These are phyloP conservation scores for Strix aluco DNA, from an alignment of 2,113 vertebrate species.

Conservation along the genomic window DNA sequence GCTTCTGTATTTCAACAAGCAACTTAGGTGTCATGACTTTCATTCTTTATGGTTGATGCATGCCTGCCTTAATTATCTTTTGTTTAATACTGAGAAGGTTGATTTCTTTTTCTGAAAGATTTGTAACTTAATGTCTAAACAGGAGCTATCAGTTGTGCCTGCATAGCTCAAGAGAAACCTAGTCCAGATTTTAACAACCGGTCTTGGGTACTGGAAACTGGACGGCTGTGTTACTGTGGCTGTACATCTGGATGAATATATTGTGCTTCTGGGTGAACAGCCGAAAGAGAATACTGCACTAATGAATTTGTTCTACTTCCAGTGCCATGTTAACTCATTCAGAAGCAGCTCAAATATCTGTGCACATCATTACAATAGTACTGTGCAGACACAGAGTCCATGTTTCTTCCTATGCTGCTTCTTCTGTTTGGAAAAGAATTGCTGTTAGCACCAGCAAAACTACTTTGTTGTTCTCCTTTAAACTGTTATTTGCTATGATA, in stretches of 20 bases:
- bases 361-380: neutral
- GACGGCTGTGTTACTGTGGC: neutral
- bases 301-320: slow-evolving; percentile 21
- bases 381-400: neutral
- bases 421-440: neutral
- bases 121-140: neutral
- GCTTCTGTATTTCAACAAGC: neutral
- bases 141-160: neutral
- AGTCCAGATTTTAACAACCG: neutral
- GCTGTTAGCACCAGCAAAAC: neutral
- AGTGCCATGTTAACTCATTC: neutral
- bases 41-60: neutral
- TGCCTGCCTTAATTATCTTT: neutral
- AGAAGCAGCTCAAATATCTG: neutral
- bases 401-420: neutral
- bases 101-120: neutral
- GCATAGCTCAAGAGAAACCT: neutral
- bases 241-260: neutral
- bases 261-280: neutral
- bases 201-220: neutral
- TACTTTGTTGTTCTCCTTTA: neutral
- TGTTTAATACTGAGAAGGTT: neutral
- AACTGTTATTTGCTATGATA: neutral
- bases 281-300: neutral
- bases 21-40: neutral